Evolutionary conservation across 2,888 invertebrate genomes (phyloP), one percentile per base, ranked within the genome.

Genomic region (Rotaria macrura): DNA sequence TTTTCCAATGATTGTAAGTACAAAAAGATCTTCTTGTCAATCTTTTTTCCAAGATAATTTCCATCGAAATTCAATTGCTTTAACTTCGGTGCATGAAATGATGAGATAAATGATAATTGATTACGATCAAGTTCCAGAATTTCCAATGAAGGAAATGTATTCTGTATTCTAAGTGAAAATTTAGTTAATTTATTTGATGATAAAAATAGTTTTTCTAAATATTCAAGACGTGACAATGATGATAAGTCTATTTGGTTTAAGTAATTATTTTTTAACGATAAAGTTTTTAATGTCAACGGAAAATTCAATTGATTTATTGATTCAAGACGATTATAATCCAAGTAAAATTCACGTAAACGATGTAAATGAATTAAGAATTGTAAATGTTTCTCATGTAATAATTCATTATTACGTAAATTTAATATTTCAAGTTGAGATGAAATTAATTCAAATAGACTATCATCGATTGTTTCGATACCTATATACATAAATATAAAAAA

Each of bases 181-280:
- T 79, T 43, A 25, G 23, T 40, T 79, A 79, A 79, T 43, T 79
- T 43, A 79, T 79, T 79, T 25, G 79, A 79, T 79, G 79, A 79
- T 79, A 79, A n/a, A 79, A n/a, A 79, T 43, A 79, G n/a, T 79
- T 79, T 79, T 79, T 79, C 79, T n/a, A 79, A 79, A 14, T 79
- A 12, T n/a, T 43, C 79, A 14, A 79, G n/a, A 25, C n/a, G 40
- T n/a, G 43, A 43, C 14, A 79, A 79, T 25, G 43, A n/a, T 25
- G 40, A n/a, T 14, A 79, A 25, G 43, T 79, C 79, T 25, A 79
- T 5, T 43, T 79, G 25, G n/a, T 40, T 79, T 43, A 79, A 79
- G n/a, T 43, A n/a, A 79, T 79, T 79, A 79, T 79, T 79, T 79
- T 79, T 79, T n/a, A 79, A 79, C 25, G 79, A 79, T 43, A 79